phyloP scores from a whole-genome alignment of 2,113 vertebrate species.

The Vireo altiloquus region DNA sequence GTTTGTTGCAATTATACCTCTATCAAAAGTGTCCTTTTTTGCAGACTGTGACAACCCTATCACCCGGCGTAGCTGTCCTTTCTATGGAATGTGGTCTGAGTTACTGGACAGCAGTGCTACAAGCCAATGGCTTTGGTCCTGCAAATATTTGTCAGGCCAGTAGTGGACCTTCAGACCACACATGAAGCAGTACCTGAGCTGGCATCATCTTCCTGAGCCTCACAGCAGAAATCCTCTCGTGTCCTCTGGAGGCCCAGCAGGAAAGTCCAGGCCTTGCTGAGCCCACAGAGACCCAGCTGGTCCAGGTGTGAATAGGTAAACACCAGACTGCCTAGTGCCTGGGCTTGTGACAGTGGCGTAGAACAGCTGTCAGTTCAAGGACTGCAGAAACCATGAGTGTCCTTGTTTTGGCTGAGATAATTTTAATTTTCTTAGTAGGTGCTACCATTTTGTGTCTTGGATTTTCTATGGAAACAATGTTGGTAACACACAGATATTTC shows the following conservation, averaged over 20 bases:
- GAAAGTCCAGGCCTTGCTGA: background rate
- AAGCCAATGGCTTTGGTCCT: background rate
- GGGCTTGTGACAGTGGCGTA: background rate
- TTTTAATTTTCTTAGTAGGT: background rate
- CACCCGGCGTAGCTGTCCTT: background rate
- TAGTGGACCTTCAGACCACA: background rate
- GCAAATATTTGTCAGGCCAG: background rate
- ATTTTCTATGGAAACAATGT: background rate
- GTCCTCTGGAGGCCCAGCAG: background rate
- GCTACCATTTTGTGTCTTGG: background rate
- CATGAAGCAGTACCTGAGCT: background rate
- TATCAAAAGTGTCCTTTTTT: background rate
- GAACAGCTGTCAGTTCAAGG: background rate
- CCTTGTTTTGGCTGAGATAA: background rate
- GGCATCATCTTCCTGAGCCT: background rate
- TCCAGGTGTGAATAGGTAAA: background rate
- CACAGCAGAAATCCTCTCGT: background rate
- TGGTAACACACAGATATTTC: background rate
- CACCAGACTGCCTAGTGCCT: background rate
- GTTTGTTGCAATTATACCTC: background rate
- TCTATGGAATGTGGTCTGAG: background rate
- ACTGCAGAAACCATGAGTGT: background rate
- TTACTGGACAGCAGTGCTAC: background rate
- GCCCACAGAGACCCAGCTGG: fast-evolving
- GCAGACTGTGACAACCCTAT: background rate